Base-by-base conservation (phyloP, 1,140 invertebrate genomes). In the Venturia canescens region DNA sequence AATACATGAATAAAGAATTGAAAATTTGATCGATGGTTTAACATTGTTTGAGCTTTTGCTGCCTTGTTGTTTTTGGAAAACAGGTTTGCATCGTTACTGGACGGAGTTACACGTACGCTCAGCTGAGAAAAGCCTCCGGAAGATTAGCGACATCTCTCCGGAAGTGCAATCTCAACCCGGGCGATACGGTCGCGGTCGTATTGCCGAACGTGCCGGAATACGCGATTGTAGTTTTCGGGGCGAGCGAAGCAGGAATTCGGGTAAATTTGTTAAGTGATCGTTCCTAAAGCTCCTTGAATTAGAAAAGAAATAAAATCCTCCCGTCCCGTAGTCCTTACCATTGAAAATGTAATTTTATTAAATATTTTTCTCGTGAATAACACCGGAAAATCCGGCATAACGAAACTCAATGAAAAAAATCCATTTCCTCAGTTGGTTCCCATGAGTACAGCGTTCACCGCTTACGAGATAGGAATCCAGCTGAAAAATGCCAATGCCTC, bases 121-220 rank as follows among this genome's bases (percentile, higher is more conserved):
- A 96, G 84, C 80, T 96, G n/a, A 91, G 94, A 69, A 93, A 92
- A 79, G 89, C 93, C 71, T 92, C 93, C 9, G 91, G 92, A 71
- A 94, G 92, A 74, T 93, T 97, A 34, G 95, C 94, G 4, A 94
- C 94, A 13, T 93, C 93, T 38, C 88, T 97, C 23, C 91, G 93
- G 82, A 94, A 92, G 63, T 92, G 93, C 9, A 94, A 95, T 38
- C 88, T 97, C 11, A 88, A 91, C 75, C 93, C 94, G 48, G 94
- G 95, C 3, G 95, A 97, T 86, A 93, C 94, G 0, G 84, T 97
- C 1, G 94, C 94, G 26, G 82, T 96, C 11, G 92, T 96, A 84
- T 85, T 96, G 78, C 94, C 95, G 3, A 98, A 97, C 89, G 86
- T 94, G 23, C 95, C 96, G 0, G 96, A 97, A 87, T 97, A 94